These are phyloP conservation scores for Limnephilus auricula DNA, from an alignment of 2,888 invertebrate species.

Conservation along the genomic window DNA sequence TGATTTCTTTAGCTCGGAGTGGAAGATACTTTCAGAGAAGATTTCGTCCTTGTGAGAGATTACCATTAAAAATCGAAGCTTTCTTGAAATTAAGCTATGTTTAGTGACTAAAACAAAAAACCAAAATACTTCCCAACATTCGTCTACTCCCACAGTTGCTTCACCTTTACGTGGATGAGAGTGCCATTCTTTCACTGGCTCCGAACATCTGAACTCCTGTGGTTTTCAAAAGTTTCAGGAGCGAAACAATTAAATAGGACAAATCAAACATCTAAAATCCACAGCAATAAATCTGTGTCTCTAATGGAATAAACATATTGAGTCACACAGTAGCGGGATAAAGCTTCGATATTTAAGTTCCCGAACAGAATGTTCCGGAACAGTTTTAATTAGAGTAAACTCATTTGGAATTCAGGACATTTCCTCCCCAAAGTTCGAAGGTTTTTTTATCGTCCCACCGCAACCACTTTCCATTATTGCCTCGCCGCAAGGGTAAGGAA, in stretches of 20 bases:
- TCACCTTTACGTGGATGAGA: neutral
- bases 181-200: neutral
- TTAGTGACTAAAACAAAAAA: no score
- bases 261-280: neutral
- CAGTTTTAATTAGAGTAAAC: conserved; percentile 20
- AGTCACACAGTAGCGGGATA: neutral
- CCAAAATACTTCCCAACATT: no score
- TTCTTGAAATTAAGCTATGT: no score
- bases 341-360: neutral
- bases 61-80: no score
- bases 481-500: neutral
- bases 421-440: conserved; percentile 8
- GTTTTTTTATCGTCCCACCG: neutral
- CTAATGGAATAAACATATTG: neutral
- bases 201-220: neutral
- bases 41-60: no score
- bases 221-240: neutral
- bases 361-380: neutral
- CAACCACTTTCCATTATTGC: conserved; percentile 9
- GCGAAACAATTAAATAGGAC: neutral
- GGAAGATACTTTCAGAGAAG: no score
- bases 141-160: no score
- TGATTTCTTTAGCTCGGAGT: no score
- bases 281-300: neutral
- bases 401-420: conserved; percentile 8